Percentiles rank a stretch among this genome's conserved stretches.
These are phyloP conservation scores for Poeciliopsis presidionis DNA, from an alignment of 2,797 vertebrate species.

Conservation along the genomic window DNA sequence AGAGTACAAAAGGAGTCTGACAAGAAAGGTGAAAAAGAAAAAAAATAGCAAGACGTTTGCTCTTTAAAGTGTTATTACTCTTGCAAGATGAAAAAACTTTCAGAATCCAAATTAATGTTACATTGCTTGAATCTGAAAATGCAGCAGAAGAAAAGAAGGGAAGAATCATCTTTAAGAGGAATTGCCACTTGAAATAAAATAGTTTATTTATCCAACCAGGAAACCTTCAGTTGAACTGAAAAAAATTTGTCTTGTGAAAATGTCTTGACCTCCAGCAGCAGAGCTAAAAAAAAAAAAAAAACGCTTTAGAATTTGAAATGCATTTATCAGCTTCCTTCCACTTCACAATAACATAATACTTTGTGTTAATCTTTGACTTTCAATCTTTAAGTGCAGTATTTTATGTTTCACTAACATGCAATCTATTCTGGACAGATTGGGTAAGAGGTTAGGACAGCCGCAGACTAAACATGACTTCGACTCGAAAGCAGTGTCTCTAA, in stretches of 20 bases:
- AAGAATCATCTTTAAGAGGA: not conserved
- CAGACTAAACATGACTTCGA: not conserved
- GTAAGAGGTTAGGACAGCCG: not conserved
- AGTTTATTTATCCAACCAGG: not conserved
- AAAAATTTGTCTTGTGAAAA: not conserved
- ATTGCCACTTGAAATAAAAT: not conserved
- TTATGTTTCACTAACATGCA: not conserved
- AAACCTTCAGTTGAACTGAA: not conserved
- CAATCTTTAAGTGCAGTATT: not conserved
- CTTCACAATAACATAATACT: not conserved
- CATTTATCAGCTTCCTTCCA: not conserved
- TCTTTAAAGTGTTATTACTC: not conserved
- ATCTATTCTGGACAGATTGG: not conserved
- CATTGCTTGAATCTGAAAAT: not conserved
- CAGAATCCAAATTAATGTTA: not conserved
- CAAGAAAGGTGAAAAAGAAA: not conserved
- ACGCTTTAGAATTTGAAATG: not conserved
- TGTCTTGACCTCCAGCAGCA: not conserved
- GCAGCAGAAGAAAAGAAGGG: not conserved
- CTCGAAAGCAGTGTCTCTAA: not conserved
- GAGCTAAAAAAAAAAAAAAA: not conserved
- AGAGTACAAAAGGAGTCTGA: conserved; percentile 6
- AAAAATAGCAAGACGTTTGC: not conserved
- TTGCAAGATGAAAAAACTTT: not conserved
- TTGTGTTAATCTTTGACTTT: not conserved